These are phyloP conservation scores for Meandrina meandrites DNA, from an alignment of 92 coral and sea anemone genomes.

Conservation along the genomic window DNA sequence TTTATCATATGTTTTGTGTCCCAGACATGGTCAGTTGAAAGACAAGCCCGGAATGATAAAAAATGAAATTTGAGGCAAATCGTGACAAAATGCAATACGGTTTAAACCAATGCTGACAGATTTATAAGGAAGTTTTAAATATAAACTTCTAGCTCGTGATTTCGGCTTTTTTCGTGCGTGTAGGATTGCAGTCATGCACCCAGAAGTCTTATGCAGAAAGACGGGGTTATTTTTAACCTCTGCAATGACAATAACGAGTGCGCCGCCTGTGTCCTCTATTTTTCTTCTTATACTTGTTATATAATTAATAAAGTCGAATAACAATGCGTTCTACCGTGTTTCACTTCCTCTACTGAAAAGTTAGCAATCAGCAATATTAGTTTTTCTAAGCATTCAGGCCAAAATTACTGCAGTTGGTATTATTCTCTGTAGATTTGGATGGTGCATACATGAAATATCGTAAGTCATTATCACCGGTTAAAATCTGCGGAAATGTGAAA, in stretches of 20 bases:
- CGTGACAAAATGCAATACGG: slow-evolving; percentile 18
- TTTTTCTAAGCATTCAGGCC: neutral
- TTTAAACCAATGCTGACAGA: slow-evolving; percentile 12
- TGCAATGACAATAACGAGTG: neutral
- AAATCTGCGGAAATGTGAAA: slow-evolving; percentile 15
- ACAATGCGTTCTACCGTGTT: neutral
- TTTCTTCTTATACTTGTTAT: neutral
- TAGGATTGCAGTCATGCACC: neutral
- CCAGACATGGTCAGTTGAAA: slow-evolving; percentile 14
- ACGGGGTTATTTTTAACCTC: neutral
- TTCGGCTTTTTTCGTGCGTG: neutral
- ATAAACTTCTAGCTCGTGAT: neutral
- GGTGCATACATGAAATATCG: neutral
- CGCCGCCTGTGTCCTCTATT: neutral
- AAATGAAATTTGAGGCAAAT: neutral
- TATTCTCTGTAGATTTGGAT: neutral
- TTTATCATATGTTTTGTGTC: slow-evolving; percentile 31
- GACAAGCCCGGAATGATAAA: slow-evolving; percentile 2
- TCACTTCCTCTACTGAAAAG: neutral
- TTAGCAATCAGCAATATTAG: neutral
- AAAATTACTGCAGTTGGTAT: neutral
- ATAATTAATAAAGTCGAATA: neutral
- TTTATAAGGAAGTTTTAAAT: neutral
- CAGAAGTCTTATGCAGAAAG: too few species aligned
- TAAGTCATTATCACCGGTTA: neutral